Evolutionary conservation across 2,888 invertebrate genomes (phyloP).

Genomic region (Drosophila kanekoi): DNA sequence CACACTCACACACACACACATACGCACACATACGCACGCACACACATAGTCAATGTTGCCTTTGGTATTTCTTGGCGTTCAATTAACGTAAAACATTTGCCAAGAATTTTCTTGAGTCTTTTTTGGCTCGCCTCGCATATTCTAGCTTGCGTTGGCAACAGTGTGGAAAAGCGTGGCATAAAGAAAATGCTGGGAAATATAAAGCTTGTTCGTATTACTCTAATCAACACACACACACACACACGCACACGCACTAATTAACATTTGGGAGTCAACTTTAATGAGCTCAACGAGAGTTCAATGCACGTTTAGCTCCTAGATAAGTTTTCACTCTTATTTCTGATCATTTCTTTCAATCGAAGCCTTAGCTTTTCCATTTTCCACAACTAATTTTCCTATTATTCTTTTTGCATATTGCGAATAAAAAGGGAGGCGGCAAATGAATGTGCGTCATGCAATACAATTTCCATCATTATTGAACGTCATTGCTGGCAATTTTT

Average conservation of each 20-base stretch:
- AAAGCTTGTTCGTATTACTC: conserved; percentile 28
- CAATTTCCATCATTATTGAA: conserved; percentile 48
- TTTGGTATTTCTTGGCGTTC: conserved; percentile 66
- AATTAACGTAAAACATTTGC: conserved; percentile 77
- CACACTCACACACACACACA: too few relatives aligned
- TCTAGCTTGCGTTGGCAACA: conserved; percentile 34
- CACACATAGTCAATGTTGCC: conserved; percentile 25
- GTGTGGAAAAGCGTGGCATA: conserved; percentile 5
- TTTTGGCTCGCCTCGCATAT: conserved; percentile 32
- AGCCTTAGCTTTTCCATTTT: conserved; percentile 1
- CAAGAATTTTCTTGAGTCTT: conserved; percentile 64
- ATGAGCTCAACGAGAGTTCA: conserved; percentile 20
- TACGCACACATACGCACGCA: conserved; percentile 5
- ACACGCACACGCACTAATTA: conserved; percentile 25
- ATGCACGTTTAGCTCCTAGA: conserved; percentile 4
- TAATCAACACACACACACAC: conserved; percentile 16
- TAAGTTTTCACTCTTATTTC: neutral
- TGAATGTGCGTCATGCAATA: conserved; percentile 48
- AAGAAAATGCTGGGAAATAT: conserved; percentile 15
- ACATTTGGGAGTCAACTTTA: conserved; percentile 17
- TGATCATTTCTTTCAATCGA: neutral
- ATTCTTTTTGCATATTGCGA: neutral
- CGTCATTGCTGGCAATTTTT: conserved; percentile 60
- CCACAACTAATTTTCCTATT: neutral
- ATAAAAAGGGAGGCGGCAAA: neutral